phyloP scores from a whole-genome alignment of 1,140 invertebrate species.

The Bombus breviceps region DNA sequence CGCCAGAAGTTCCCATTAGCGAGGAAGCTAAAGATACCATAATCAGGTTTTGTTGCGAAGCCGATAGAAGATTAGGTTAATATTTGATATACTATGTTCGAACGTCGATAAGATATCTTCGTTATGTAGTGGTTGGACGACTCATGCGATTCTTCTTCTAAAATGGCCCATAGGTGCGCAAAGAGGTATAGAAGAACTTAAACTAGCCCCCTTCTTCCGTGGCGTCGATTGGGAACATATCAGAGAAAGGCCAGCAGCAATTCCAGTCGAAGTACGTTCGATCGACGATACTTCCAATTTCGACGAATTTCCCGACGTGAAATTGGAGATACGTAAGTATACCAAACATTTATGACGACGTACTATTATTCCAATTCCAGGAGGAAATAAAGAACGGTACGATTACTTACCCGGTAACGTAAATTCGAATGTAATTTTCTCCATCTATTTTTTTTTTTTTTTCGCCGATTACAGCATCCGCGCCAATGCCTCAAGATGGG shows the following conservation, averaged over 20 bases:
- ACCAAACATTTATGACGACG: background rate
- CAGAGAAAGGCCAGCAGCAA: constrained; percentile 97
- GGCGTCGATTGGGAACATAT: constrained; percentile 98
- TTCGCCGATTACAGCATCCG: constrained; percentile 86
- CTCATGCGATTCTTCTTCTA: background rate
- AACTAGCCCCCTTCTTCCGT: constrained; percentile 93
- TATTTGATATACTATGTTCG: background rate
- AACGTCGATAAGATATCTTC: background rate
- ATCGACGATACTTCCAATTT: constrained; percentile 99
- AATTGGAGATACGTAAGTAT: constrained; percentile 98
- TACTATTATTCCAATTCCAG: background rate
- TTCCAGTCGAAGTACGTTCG: constrained; percentile 96
- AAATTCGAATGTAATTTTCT: background rate
- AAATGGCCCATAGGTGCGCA: constrained; percentile 87
- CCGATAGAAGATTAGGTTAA: constrained; percentile 88
- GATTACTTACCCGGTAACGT: background rate
- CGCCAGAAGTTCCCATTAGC: constrained; percentile 99
- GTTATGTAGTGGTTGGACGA: no score
- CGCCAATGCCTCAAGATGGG: constrained; percentile 91
- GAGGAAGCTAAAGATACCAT: constrained; percentile 95
- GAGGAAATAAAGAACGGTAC: background rate
- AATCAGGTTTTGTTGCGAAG: constrained; percentile 96
- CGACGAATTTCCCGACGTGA: constrained; percentile 99
- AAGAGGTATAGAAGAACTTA: constrained; percentile 94
- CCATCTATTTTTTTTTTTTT: background rate